These are phyloP conservation scores for Aurelia sp. DNA, from an alignment of 30 jellyfish, hydroid and myxozoan genomes.

Conservation along the genomic window DNA sequence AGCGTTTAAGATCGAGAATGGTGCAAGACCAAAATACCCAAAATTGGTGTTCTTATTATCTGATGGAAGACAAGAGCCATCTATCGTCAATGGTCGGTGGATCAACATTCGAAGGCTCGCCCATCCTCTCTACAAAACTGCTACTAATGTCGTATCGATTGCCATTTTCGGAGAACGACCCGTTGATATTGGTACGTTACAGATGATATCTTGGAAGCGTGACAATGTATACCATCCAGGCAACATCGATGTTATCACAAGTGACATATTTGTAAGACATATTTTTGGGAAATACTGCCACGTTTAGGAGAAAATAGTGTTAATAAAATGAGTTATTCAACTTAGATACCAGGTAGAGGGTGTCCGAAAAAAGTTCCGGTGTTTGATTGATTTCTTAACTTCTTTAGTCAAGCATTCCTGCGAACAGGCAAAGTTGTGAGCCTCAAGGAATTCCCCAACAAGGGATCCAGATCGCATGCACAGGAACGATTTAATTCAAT, in stretches of 20 bases:
- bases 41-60: slow-evolving; percentile 39
- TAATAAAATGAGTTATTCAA: too few relatives aligned
- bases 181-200: slow-evolving; percentile 46
- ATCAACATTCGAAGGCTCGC: slow-evolving; percentile 16
- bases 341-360: too few relatives aligned
- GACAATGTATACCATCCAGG: slow-evolving; percentile 24
- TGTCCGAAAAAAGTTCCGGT: too few relatives aligned
- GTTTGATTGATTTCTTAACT: too few relatives aligned
- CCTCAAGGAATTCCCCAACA: too few relatives aligned
- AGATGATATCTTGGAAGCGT: slow-evolving; percentile 1
- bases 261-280: slow-evolving; percentile 22
- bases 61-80: slow-evolving; percentile 56
- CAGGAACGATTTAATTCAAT: too few relatives aligned
- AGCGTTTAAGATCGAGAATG: slow-evolving; percentile 24
- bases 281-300: slow-evolving; percentile 22
- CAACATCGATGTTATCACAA: slow-evolving; percentile 11
- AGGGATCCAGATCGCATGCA: too few relatives aligned
- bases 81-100: slow-evolving; percentile 3
- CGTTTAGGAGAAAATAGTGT: background rate
- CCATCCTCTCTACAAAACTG: slow-evolving; percentile 15
- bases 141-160: slow-evolving; percentile 6
- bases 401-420: too few relatives aligned
- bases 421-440: too few relatives aligned
- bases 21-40: slow-evolving; percentile 38
- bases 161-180: slow-evolving; percentile 32